Evolutionary conservation across 2,888 invertebrate species (phyloP), one percentile per base, ranked within the genome.

Genomic region (Xestia rhomboidea): DNA sequence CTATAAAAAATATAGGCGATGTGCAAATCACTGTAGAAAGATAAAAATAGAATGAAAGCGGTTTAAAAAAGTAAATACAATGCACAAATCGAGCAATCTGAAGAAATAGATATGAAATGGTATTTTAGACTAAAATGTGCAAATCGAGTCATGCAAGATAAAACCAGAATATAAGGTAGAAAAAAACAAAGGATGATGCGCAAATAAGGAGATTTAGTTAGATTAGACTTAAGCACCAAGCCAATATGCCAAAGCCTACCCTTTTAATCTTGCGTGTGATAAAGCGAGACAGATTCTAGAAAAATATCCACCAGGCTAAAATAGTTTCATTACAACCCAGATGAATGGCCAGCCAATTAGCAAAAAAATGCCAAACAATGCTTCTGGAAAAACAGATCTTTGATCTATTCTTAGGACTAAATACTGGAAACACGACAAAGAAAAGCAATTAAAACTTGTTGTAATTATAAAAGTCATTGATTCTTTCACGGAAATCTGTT

Each of bases 241-340:
- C 87, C 74, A 86, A 67, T 41, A 49, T 38, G 13, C 66, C 27
- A 63, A 67, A 74, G 30, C 15, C 15, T 18, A 54, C 11, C 21
- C 24, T 62, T 67, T 54, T 73, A 73, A 73, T 77, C 41, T 71
- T 51, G 54, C 44, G 41, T 62, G 78, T 57, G 38, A 77, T 71
- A 71, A 7, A 41, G 7, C 10, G n/a, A 64, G 21, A 77, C 57
- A 63, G n/a, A 73, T 63, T 38, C 44, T 10, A 71, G 34, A 73
- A 68, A 74, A 63, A 77, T 68, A 54, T 68, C 24, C 34, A 4
- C 0, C 24, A 0, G 41, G 4, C n/a, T 51, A 27, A 83, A 64
- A 13, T n/a, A 54, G 2, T 30, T 68, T 4, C 1, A n/a, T 38
- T 3, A 3, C 4, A 30, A 49, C 24, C 10, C 0, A 63, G 27